Conservation (phyloP, 2,888 invertebrate species). For the Diaprepes abbreviatus region DNA sequence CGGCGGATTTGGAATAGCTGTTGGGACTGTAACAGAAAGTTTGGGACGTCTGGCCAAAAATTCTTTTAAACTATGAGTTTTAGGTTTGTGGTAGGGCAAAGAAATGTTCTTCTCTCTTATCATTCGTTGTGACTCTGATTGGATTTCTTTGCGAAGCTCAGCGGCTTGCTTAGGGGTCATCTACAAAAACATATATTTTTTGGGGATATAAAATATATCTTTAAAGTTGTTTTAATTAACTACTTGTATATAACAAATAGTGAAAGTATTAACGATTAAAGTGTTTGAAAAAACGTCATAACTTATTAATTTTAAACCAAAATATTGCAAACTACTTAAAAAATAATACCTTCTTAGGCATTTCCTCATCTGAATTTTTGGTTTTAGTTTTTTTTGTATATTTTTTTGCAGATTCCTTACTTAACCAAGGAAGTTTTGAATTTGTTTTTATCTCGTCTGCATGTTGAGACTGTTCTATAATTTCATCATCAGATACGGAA, state of each 20-base stretch:
- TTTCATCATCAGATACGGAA: slow-evolving; percentile 44
- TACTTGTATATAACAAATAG: too few relatives aligned
- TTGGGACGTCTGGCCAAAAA: slow-evolving; percentile 75
- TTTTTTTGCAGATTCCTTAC: slow-evolving; percentile 21
- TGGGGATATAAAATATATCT: too few relatives aligned
- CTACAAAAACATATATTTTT: slow-evolving; percentile 62
- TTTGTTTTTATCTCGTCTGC: slow-evolving; percentile 47
- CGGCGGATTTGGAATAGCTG: slow-evolving; percentile 63
- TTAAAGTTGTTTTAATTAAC: too few relatives aligned
- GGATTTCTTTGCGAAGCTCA: slow-evolving; percentile 81
- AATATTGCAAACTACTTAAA: too few relatives aligned
- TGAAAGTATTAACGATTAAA: too few relatives aligned
- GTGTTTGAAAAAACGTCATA: too few relatives aligned
- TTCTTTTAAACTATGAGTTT: slow-evolving; percentile 83
- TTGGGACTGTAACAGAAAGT: slow-evolving; percentile 65
- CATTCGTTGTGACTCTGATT: slow-evolving; percentile 87
- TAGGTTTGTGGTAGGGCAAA: slow-evolving; percentile 90
- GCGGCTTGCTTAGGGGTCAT: slow-evolving; percentile 78
- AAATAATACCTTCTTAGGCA: slow-evolving; percentile 50
- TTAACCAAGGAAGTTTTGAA: background rate
- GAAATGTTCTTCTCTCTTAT: slow-evolving; percentile 81
- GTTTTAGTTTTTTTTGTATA: slow-evolving; percentile 19
- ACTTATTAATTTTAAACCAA: too few relatives aligned
- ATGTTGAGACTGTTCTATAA: slow-evolving; percentile 42
- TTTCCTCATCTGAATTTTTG: slow-evolving; percentile 25